A percentile compares a stretch with the other conserved stretches of the same genome.
Conservation (phyloP, 2,113 vertebrate species). For the Mohoua ochrocephala region DNA sequence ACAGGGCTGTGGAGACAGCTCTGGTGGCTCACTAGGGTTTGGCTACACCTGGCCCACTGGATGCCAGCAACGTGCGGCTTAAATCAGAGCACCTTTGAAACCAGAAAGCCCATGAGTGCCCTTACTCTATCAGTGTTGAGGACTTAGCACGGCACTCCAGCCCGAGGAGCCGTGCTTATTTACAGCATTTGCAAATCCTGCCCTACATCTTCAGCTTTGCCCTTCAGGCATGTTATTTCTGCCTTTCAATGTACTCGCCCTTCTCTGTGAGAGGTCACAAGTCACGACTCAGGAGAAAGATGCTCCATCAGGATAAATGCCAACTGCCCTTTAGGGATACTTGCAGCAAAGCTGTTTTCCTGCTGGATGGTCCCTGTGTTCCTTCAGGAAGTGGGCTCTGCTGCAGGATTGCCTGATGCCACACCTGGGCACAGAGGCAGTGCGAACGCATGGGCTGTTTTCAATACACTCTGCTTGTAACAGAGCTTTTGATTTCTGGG, state of each 20-base stretch:
- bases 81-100: neutral
- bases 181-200: neutral
- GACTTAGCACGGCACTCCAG: neutral
- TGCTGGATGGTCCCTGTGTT: neutral
- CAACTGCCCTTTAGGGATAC: neutral
- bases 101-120: neutral
- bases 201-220: neutral
- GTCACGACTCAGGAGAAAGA: neutral
- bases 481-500: neutral
- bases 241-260: fast-evolving
- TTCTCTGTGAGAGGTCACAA: neutral
- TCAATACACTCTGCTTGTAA: neutral
- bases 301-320: neutral
- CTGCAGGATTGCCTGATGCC: neutral
- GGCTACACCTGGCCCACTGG: neutral
- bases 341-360: neutral
- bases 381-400: neutral
- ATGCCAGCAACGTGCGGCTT: neutral
- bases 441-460: neutral
- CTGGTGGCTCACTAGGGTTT: neutral
- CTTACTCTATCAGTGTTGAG: neutral
- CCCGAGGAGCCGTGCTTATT: fast-evolving
- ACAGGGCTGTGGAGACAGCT: neutral
- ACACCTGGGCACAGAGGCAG: neutral
- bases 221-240: neutral